Conservation (phyloP, 2,113 vertebrate species). For the Euleptes europaea region DNA sequence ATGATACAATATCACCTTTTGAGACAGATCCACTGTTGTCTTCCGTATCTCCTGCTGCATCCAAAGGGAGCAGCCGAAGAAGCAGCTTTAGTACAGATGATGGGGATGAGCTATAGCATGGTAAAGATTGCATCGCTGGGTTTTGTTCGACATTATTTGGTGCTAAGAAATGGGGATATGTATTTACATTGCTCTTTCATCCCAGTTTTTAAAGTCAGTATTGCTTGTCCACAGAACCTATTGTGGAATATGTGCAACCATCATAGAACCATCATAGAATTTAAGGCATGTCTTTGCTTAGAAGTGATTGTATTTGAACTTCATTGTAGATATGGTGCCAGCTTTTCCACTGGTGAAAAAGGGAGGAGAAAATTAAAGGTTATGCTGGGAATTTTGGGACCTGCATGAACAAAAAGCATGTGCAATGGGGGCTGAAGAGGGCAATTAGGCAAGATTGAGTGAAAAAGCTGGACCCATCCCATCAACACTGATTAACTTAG, state of each 20-base stretch:
- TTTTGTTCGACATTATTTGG: slow-evolving; percentile 18
- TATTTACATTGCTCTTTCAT: neutral
- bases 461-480: no score
- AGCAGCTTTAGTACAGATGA: slow-evolving; percentile 94
- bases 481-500: slow-evolving; percentile 44
- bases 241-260: slow-evolving; percentile 1
- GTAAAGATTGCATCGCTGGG: slow-evolving; percentile 4
- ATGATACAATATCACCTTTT: slow-evolving; percentile 87
- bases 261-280: slow-evolving; percentile 33
- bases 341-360: no score
- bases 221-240: slow-evolving; percentile 2
- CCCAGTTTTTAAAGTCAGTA: slow-evolving; percentile 33
- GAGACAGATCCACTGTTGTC: slow-evolving; percentile 91
- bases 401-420: no score
- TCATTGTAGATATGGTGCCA: slow-evolving; percentile 7
- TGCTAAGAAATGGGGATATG: slow-evolving; percentile 43
- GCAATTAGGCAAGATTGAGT: no score
- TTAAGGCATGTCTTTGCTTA: neutral
- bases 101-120: slow-evolving; percentile 82
- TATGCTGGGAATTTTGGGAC: no score
- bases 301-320: slow-evolving; percentile 6
- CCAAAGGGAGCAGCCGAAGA: slow-evolving; percentile 92
- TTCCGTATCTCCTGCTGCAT: slow-evolving; percentile 84
- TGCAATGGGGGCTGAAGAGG: no score
- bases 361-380: no score